Conservation (phyloP, 2,888 invertebrate species). For the Lochmaea crataegi region DNA sequence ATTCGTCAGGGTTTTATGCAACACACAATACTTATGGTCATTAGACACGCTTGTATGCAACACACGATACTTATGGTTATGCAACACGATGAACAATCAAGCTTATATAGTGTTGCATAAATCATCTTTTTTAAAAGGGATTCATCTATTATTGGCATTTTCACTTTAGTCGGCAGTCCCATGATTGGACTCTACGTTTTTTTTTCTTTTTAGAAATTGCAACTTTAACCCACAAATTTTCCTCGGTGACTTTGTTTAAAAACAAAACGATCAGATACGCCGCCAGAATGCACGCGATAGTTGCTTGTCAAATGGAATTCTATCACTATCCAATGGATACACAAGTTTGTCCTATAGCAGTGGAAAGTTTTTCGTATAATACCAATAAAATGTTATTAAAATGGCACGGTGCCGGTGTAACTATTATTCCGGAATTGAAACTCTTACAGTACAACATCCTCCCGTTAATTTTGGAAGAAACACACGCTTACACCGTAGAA, state of each 20-base stretch:
- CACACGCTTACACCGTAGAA: slow-evolving; percentile 79
- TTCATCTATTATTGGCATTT: too few species aligned
- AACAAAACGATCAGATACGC: slow-evolving; percentile 85
- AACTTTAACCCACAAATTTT: slow-evolving; percentile 82
- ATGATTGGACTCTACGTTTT: too few species aligned
- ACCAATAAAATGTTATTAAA: slow-evolving; percentile 79
- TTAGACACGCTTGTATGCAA: too few species aligned
- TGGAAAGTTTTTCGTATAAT: slow-evolving; percentile 88
- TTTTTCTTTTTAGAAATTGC: slow-evolving; percentile 77
- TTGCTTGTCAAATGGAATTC: slow-evolving; percentile 90
- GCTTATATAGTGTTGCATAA: too few species aligned
- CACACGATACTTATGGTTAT: too few species aligned
- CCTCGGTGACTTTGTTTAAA: slow-evolving; percentile 81
- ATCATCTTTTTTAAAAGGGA: too few species aligned
- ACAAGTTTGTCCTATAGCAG: slow-evolving; percentile 84
- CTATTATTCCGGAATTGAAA: slow-evolving; percentile 82
- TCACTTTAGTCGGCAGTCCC: too few species aligned
- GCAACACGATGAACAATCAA: too few species aligned
- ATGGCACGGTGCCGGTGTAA: slow-evolving; percentile 82
- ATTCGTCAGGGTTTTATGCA: too few species aligned
- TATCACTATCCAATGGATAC: slow-evolving; percentile 89
- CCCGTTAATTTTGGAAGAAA: slow-evolving; percentile 78
- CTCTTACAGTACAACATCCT: slow-evolving; percentile 83
- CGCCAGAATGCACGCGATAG: slow-evolving; percentile 85
- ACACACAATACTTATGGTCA: too few species aligned